Base-by-base conservation (phyloP, 2,797 vertebrate species). In the Myotis daubentonii region DNA sequence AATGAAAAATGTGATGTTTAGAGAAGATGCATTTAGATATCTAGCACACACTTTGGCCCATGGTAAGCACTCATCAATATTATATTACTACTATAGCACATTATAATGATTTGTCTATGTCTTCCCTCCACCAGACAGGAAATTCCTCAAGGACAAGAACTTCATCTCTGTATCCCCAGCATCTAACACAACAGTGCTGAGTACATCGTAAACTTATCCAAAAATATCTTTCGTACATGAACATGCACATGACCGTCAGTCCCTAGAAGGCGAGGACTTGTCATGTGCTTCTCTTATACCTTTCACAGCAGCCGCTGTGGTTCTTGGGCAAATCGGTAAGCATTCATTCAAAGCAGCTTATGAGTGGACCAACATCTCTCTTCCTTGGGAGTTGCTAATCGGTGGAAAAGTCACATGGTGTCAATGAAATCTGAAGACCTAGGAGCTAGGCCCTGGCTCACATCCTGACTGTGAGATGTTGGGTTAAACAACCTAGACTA, bases 111-210 rank as follows among this genome's bases (percentile, higher is more conserved):
- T 28, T 81, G 30, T 75, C 83, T 92, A 28, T 36, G 30, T 91
- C 49, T 86, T 60, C 41, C 65, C 30, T 33, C 62, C 30, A 85
- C 65, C 36, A 89, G 33, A 78, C 0, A 79, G 49, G 47, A 78
- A 78, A 93, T 70, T 91, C 30, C 55, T 80, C 25, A 79, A 86
- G 65, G 47, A 6, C n/a, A 82, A 83, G 71, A 89, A 85, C 74
- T 82, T 70, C 47, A 91, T 36, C 62, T 89, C 95, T 82, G 11
- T 74, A 85, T 87, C 19, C n/a, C 76, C 20, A 72, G 25, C 66
- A 80, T 33, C 75, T 44, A 82, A 55, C n/a, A 66, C 13, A 84
- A n/a, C 28, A 83, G n/a, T 70, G 71, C 66, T 84, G 57, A 36
- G 49, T 5, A 85, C 44, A 57, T 1, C 38, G n/a, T 60, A 80